A percentile compares a stretch with the other conserved stretches of the same genome.
Evolutionary conservation across 2,113 vertebrate genomes (phyloP).

Genomic region (Ciconia stormi): DNA sequence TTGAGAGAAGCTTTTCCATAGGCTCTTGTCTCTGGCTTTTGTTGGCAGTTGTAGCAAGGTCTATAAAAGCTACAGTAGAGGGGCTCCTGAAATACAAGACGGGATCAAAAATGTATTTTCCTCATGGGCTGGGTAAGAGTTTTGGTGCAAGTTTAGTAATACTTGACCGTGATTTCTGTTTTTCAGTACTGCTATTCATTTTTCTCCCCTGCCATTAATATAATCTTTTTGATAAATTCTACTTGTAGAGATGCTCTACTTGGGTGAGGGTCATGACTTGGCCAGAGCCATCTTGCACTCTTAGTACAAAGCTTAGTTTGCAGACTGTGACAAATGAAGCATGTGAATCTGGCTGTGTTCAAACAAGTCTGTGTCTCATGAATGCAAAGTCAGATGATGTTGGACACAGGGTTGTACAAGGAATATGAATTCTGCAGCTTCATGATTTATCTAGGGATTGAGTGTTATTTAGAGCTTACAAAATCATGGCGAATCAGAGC

Average conservation of each 20-base stretch:
- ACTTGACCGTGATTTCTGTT: rapidly evolving
- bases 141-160: background rate
- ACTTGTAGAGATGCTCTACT: background rate
- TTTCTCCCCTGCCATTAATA: background rate
- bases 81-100: background rate
- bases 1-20: background rate
- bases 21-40: background rate
- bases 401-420: rapidly evolving
- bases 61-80: background rate
- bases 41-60: background rate
- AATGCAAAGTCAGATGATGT: background rate
- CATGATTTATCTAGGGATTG: background rate
- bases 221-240: background rate
- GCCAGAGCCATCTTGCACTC: background rate
- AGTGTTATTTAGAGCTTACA: background rate
- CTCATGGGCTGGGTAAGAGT: background rate
- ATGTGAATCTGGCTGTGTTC: background rate
- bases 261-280: rapidly evolving
- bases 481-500: rapidly evolving
- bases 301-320: background rate
- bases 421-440: background rate
- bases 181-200: background rate
- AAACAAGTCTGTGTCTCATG: background rate
- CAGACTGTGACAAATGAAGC: background rate
- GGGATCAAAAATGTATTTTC: background rate